Percentiles rank a stretch among this genome's conserved stretches.
These are phyloP conservation scores for Zaprionus vittiger DNA, from an alignment of 1,140 invertebrate genomes.

Conservation along the genomic window DNA sequence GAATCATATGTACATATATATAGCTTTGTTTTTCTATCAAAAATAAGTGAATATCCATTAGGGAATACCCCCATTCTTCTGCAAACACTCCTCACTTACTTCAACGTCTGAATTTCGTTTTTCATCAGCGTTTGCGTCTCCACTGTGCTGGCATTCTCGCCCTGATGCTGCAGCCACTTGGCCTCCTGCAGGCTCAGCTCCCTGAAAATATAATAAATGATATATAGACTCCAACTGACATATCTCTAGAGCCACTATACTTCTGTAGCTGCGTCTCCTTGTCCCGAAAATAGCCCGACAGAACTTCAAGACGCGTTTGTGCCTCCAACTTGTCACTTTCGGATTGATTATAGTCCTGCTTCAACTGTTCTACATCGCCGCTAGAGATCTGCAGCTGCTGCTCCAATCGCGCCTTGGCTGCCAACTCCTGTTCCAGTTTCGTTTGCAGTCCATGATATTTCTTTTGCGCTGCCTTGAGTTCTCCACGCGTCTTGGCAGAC, in stretches of 20 bases:
- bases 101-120: slow-evolving; percentile 92
- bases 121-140: slow-evolving; percentile 91
- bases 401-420: slow-evolving; percentile 61
- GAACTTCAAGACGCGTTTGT: slow-evolving; percentile 92
- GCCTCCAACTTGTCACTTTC: slow-evolving; percentile 92
- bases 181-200: slow-evolving; percentile 92
- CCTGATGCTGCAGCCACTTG: slow-evolving; percentile 92
- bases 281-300: slow-evolving; percentile 95
- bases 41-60: too few relatives aligned
- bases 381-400: slow-evolving; percentile 65
- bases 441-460: slow-evolving; percentile 82
- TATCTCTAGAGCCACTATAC: slow-evolving; percentile 84
- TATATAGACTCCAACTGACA: slow-evolving; percentile 25
- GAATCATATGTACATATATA: too few relatives aligned
- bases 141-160: slow-evolving; percentile 91
- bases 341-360: slow-evolving; percentile 88
- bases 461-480: slow-evolving; percentile 84
- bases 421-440: slow-evolving; percentile 84
- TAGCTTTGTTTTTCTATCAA: too few relatives aligned
- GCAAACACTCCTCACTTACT: slow-evolving; percentile 86
- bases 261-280: slow-evolving; percentile 93
- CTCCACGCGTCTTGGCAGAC: slow-evolving; percentile 85
- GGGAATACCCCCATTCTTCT: neutral
- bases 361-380: slow-evolving; percentile 85
- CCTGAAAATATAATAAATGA: slow-evolving; percentile 84